Evolutionary conservation across 2,888 invertebrate species (phyloP), one percentile per base, ranked within the genome.

Genomic region (Suillia variegata): DNA sequence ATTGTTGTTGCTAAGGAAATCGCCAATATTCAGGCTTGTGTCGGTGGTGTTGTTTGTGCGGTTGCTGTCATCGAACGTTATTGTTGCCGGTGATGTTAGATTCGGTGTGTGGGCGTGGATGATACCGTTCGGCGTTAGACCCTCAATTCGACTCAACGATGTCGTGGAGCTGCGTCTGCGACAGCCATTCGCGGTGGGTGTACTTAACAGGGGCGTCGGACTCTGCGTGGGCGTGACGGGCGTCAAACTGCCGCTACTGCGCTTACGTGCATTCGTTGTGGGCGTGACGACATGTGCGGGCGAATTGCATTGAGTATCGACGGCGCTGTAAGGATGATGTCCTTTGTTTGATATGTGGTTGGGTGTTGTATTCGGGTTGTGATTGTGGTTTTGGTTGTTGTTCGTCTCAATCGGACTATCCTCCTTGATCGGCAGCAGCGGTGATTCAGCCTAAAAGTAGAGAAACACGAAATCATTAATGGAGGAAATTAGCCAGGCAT

Each of bases 391-490:
- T 57, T 42, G 59, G 59, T 33, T 57, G 58, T 50, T 51, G 58
- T 54, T 65, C 4, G 58, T 56, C 58, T 63, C 62, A 15, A 57
- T 56, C 15, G 18, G 47, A 26, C 48, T 62, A 55, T 69, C 63
- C 58, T 75, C 76, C 62, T 72, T 75, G 45, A 67, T 62, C 54
- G 75, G 77, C 56, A 80, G 71, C 58, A 80, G 65, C 50, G 80
- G 80, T 53, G 80, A 78, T 70, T 80, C 80, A 59, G 76, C 79
- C 80, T 80, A 67, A 2, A 67, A 67, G 55, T 13, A 38, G 56
- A 33, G 17, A 8, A 38, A 26, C 24, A n/a, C 31, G 13, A 56
- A n/a, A 31, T 31, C 6, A 31, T 31, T 31, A 31, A 8, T 8
- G 31, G 10, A 42, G 54, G 38, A 24, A 49, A 21, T 49, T 18